Percentiles rank a stretch among this genome's conserved stretches.
Conservation (phyloP, 92 coral and sea anemone species). For the Actinostola sp. region DNA sequence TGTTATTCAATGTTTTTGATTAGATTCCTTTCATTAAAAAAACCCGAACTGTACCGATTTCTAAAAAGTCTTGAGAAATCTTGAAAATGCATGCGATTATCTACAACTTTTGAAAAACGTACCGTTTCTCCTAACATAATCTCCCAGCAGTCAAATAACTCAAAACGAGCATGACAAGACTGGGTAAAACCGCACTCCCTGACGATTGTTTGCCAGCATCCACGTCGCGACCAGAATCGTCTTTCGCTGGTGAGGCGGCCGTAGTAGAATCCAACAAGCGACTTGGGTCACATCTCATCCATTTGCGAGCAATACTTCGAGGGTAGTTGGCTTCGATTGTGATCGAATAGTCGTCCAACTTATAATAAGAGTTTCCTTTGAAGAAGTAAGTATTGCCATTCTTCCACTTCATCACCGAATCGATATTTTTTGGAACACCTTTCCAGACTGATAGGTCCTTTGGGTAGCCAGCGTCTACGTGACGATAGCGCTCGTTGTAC, state of each 20-base stretch:
- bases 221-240: not conserved
- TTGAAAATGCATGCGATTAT: not conserved
- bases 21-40: not conserved
- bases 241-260: conserved; percentile 7
- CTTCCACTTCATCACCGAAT: conserved; percentile 77
- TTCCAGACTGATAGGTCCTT: conserved; percentile 60
- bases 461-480: conserved; percentile 83
- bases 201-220: not conserved
- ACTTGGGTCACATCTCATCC: conserved; percentile 67
- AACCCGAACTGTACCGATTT: not conserved
- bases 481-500: conserved; percentile 57
- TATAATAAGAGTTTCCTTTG: conserved; percentile 52
- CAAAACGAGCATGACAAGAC: conserved; percentile 34
- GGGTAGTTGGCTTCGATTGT: conserved; percentile 65
- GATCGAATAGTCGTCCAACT: conserved; percentile 48
- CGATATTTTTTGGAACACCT: conserved; percentile 64
- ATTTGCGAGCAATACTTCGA: conserved; percentile 56
- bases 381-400: conserved; percentile 80
- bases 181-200: conserved; percentile 30
- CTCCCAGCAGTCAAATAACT: conserved; percentile 24
- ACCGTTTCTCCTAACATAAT: not conserved
- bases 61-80: not conserved
- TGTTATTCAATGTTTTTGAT: not conserved
- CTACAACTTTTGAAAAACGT: not conserved
- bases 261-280: conserved; percentile 28